A percentile compares a stretch with the other conserved stretches of the same genome.
Conservation (phyloP, 92 coral and sea anemone genomes). For the Galaxea fascicularis region DNA sequence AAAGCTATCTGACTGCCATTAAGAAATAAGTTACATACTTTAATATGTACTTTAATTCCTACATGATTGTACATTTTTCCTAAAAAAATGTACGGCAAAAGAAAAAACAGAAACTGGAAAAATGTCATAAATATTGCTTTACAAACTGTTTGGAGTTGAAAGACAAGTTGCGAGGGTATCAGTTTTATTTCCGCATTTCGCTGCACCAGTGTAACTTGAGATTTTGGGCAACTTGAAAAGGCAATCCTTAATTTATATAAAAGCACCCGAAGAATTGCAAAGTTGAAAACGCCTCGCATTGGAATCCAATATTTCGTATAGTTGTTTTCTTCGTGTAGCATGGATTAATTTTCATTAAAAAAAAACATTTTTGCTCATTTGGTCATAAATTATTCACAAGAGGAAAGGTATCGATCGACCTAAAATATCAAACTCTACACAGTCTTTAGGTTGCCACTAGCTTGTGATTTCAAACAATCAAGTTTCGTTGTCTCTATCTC, state of each 20-base stretch:
- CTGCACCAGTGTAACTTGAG: not conserved
- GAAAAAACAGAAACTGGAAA: no score
- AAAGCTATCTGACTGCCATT: no score
- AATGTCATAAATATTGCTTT: no score
- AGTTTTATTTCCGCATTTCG: not conserved
- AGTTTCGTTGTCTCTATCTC: not conserved
- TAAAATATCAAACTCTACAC: not conserved
- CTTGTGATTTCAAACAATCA: not conserved
- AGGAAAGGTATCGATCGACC: not conserved
- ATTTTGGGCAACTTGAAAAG: not conserved
- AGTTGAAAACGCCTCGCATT: not conserved
- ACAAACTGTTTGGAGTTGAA: no score
- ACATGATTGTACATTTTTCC: no score
- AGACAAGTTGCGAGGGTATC: no score
- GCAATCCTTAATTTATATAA: not conserved
- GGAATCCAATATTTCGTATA: not conserved
- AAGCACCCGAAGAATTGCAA: not conserved
- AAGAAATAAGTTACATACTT: no score
- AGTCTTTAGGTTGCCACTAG: not conserved
- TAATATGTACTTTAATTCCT: no score
- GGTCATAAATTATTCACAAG: conserved; percentile 19
- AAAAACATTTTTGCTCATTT: not conserved
- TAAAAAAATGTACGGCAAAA: no score
- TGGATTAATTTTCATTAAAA: not conserved
- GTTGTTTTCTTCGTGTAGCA: conserved; percentile 2